phyloP scores from a whole-genome alignment of 2,113 vertebrate genomes.

The Spilogale gracilis region DNA sequence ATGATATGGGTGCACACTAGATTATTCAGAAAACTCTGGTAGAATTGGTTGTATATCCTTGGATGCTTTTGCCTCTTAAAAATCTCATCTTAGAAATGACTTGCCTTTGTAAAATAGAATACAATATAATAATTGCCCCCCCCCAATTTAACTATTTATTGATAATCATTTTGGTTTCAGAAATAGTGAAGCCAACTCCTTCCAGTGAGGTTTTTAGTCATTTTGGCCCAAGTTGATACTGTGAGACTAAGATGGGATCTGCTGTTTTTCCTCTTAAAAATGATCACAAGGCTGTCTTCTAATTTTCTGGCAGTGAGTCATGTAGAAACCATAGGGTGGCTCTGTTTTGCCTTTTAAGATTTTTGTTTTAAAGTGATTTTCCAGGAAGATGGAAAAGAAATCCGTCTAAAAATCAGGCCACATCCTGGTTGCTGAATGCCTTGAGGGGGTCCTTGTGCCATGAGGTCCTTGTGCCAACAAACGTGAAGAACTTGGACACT shows the following conservation, averaged over 20 bases:
- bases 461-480: not conserved
- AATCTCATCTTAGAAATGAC: not conserved
- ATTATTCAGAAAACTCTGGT: not conserved
- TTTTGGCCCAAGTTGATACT: not conserved
- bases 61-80: slow-evolving; percentile 8
- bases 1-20: not conserved
- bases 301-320: slow-evolving; percentile 26
- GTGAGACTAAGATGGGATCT: not conserved
- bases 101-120: not conserved
- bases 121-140: not conserved
- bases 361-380: slow-evolving; percentile 36
- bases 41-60: not conserved
- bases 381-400: not conserved
- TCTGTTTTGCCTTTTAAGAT: slow-evolving; percentile 50
- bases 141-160: not conserved
- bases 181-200: not conserved
- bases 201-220: not conserved
- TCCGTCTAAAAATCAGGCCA: not conserved
- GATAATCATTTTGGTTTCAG: not conserved
- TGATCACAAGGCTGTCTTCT: not conserved
- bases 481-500: accelerated
- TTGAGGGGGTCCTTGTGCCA: not conserved
- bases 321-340: slow-evolving; percentile 10
- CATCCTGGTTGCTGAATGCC: not conserved
- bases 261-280: slow-evolving; percentile 49